phyloP scores from a whole-genome alignment of 2,797 vertebrate genomes.

The Lepidocolaptes lacrymiger region DNA sequence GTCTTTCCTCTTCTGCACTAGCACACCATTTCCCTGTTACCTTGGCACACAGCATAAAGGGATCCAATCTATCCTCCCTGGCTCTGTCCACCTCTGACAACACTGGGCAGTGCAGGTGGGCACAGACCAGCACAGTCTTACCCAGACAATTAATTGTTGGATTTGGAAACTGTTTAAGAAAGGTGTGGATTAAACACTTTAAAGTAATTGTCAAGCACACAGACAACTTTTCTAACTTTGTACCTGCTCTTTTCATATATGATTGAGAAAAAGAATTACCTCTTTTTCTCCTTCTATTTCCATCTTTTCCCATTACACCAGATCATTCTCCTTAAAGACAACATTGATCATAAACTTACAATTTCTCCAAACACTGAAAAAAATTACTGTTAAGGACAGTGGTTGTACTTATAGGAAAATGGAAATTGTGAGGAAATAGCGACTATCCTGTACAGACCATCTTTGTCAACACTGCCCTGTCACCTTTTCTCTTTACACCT shows the following conservation, averaged over 20 bases:
- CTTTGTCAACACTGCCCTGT: rapidly evolving
- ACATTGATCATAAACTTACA: rapidly evolving
- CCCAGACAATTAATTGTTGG: background rate
- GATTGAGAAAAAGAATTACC: background rate
- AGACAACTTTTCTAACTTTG: background rate
- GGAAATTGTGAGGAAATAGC: background rate
- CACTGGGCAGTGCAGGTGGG: background rate
- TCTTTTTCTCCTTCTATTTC: background rate
- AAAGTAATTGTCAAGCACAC: background rate
- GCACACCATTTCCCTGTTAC: background rate
- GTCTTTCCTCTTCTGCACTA: background rate
- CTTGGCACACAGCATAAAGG: background rate
- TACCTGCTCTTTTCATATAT: background rate
- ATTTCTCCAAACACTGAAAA: background rate
- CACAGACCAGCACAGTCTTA: rapidly evolving
- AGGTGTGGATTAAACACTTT: background rate
- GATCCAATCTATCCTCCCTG: rapidly evolving
- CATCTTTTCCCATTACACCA: background rate
- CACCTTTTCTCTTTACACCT: background rate
- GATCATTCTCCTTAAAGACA: background rate
- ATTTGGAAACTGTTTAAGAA: background rate
- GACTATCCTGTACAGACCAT: background rate
- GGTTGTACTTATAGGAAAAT: background rate
- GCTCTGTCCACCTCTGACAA: background rate
- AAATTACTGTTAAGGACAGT: background rate